phyloP scores from a whole-genome alignment of 1,140 invertebrate genomes.

The Muscidifurax raptorellus region DNA sequence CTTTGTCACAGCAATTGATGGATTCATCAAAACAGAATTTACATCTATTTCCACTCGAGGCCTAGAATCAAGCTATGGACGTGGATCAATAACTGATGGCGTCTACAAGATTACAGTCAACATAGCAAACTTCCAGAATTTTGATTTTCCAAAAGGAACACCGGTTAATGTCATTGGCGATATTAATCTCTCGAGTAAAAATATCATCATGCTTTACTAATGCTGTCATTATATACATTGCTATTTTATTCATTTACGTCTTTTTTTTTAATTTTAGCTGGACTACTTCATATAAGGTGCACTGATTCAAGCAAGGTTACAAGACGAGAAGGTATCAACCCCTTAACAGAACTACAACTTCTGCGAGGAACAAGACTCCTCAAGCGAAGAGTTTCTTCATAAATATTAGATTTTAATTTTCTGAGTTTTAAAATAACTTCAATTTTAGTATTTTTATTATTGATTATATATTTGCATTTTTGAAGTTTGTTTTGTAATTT shows the following conservation, averaged over 20 bases:
- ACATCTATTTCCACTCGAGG: background rate
- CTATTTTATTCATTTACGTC: background rate
- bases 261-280: constrained; percentile 12
- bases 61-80: background rate
- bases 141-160: background rate
- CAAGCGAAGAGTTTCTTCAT: background rate
- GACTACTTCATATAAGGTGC: background rate
- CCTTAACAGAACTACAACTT: background rate
- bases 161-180: background rate
- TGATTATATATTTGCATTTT: too few species aligned
- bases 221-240: background rate
- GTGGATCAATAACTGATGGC: constrained; percentile 20
- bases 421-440: too few species aligned
- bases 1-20: constrained; percentile 10
- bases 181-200: background rate
- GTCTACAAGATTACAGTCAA: background rate
- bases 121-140: background rate
- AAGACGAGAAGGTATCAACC: background rate
- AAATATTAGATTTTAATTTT: too few species aligned
- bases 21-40: constrained; percentile 15
- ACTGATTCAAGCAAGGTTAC: background rate
- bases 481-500: too few species aligned
- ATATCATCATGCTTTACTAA: background rate
- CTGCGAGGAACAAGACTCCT: background rate
- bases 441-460: too few species aligned